These are phyloP conservation scores for Porites rus DNA, from an alignment of 92 coral and sea anemone species.

Conservation along the genomic window DNA sequence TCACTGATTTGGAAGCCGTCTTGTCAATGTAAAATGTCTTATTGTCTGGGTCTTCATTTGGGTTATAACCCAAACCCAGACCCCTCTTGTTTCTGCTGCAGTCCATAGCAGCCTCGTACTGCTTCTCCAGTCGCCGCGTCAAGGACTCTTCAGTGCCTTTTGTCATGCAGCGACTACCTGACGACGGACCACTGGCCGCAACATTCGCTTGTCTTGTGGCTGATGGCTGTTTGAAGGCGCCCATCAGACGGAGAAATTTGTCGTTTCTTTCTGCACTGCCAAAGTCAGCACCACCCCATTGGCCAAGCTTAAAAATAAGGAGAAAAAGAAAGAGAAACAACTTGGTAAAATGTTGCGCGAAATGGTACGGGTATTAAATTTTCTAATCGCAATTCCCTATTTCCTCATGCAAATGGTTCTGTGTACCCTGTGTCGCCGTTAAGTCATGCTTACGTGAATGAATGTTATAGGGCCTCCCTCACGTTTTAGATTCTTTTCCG, in stretches of 20 bases:
- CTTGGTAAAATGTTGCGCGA: background rate
- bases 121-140: conserved; percentile 69
- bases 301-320: conserved; percentile 59
- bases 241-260: conserved; percentile 88
- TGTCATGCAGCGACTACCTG: conserved; percentile 71
- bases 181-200: conserved; percentile 16
- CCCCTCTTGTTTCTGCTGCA: conserved; percentile 73
- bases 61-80: conserved; percentile 81
- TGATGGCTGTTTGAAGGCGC: conserved; percentile 71
- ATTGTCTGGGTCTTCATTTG: conserved; percentile 72
- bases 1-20: conserved; percentile 61
- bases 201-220: conserved; percentile 15
- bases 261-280: conserved; percentile 78
- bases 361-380: too few relatives aligned
- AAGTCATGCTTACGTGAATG: too few relatives aligned
- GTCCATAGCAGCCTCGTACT: conserved; percentile 80
- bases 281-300: conserved; percentile 76
- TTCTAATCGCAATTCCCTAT: too few relatives aligned
- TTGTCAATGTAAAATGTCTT: conserved; percentile 81
- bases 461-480: too few relatives aligned
- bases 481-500: too few relatives aligned
- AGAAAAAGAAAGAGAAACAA: background rate
- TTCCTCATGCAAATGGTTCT: too few relatives aligned
- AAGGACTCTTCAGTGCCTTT: conserved; percentile 58
- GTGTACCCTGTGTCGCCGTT: too few relatives aligned